Percentiles rank a stretch among this genome's conserved stretches.
Conservation (phyloP, 2,888 invertebrate genomes). For the Pardosa pseudoannulata region DNA sequence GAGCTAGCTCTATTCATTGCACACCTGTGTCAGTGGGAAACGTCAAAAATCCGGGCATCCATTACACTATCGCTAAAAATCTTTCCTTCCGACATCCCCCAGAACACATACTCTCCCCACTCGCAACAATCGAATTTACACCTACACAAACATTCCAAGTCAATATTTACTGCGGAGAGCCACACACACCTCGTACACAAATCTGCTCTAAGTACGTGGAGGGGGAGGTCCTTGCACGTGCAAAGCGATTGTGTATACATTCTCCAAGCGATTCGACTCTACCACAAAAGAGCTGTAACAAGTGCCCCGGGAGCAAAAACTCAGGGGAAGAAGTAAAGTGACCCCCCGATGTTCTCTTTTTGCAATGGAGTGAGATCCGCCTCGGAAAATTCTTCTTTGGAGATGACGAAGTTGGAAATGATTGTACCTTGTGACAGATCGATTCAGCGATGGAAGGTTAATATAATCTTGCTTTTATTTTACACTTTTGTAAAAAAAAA, state of each 20-base stretch:
- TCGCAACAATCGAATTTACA: conserved; percentile 11
- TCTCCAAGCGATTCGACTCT: background rate
- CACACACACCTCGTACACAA: conserved; percentile 20
- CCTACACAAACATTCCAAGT: conserved; percentile 40
- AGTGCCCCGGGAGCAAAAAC: too few relatives aligned
- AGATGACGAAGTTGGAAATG: too few relatives aligned
- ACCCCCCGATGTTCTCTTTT: too few relatives aligned
- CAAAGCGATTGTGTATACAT: background rate
- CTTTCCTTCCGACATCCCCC: background rate
- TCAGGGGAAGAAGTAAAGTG: too few relatives aligned
- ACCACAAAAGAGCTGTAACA: conserved; percentile 10
- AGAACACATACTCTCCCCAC: background rate
- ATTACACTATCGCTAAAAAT: conserved; percentile 14
- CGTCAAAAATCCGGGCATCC: background rate
- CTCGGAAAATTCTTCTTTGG: too few relatives aligned
- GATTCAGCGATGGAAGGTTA: too few relatives aligned
- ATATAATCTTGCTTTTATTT: too few relatives aligned
- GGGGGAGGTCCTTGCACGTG: conserved; percentile 19
- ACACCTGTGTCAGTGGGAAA: background rate
- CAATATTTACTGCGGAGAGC: conserved; percentile 41
- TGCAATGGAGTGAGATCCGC: too few relatives aligned
- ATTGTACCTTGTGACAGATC: too few relatives aligned
- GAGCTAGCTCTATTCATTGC: background rate
- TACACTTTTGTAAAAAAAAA: too few relatives aligned
- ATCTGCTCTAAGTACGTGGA: background rate